Base-by-base conservation (phyloP, 2,888 invertebrate species). In the Ligdia adustata region DNA sequence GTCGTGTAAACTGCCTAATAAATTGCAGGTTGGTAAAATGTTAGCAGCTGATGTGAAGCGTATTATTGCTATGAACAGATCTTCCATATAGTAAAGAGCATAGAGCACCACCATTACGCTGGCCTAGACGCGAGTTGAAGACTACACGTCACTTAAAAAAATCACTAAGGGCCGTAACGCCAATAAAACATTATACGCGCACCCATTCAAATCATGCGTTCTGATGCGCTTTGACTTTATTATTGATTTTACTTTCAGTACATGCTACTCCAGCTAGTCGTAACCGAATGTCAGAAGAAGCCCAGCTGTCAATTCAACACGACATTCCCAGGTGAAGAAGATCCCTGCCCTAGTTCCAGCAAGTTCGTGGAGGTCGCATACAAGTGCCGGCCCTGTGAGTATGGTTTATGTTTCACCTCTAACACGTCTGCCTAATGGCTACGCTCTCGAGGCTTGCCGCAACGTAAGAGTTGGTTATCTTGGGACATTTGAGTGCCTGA, bases 381-480 rank as follows among this genome's bases (percentile, higher is more conserved):
- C 91, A 98, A 98, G 90, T 99, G 99, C 90, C 93, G 96, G 73
- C 98, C 98, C 27, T 95, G 98, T 98, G 91, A 96, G 96, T 95
- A 88, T 55, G 49, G 43, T 58, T 58, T 58, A 52, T 58, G 60
- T 31, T 5, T 18, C 16, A 39, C 40, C 45, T 48, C 42, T 55
- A 50, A 55, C 49, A 53, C 46, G 54, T 44, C 47, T 53, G 44
- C 45, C 2, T 56, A 60, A 53, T 58, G 57, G 48, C 38, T 31
- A 32, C 41, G 33, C 58, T 48, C 51, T 4, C 16, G 50, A 47
- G 57, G 33, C 34, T 15, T n/a, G n/a, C 27, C 9, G 12, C 13
- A 18, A 49, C 33, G 40, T 40, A 32, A 46, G 45, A 55, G 57
- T 55, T n/a, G 55, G 52, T 55, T 37, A 22, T 16, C 46, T 35